A percentile compares a stretch with the other conserved stretches of the same genome.
These are phyloP conservation scores for Pardalotus punctatus DNA, from an alignment of 2,113 vertebrate genomes.

Conservation along the genomic window DNA sequence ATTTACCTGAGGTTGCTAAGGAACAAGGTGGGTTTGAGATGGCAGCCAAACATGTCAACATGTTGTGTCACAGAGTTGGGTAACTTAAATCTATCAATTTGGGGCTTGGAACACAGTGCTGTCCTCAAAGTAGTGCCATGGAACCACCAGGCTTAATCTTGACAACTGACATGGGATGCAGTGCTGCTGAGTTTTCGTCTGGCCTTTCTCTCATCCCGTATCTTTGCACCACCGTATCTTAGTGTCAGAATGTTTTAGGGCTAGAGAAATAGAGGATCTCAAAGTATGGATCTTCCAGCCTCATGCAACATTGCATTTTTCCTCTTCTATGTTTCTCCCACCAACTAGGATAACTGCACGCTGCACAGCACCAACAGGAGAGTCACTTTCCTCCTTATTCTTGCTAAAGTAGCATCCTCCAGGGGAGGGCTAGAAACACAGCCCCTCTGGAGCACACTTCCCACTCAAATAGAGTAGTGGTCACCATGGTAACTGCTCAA, in stretches of 20 bases:
- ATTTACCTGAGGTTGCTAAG: slow-evolving; percentile 87
- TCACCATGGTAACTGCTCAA: slow-evolving; percentile 52
- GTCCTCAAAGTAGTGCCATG: neutral
- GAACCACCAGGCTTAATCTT: neutral
- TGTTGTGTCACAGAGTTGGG: neutral
- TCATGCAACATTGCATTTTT: slow-evolving; percentile 40
- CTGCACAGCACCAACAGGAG: slow-evolving; percentile 49
- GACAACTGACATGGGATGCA: neutral
- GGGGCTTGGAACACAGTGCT: slow-evolving; percentile 5
- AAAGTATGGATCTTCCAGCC: slow-evolving; percentile 9
- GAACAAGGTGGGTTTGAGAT: slow-evolving; percentile 80
- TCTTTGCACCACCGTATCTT: slow-evolving; percentile 1
- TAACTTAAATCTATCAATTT: neutral
- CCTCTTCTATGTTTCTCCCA: slow-evolving; percentile 46
- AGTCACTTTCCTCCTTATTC: slow-evolving; percentile 41
- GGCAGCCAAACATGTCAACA: neutral
- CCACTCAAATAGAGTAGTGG: slow-evolving; percentile 49
- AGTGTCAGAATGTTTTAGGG: slow-evolving; percentile 3
- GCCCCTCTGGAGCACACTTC: slow-evolving; percentile 50
- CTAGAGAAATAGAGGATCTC: slow-evolving; percentile 37
- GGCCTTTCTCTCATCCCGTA: neutral
- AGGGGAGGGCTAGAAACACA: slow-evolving; percentile 44
- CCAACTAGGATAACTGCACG: slow-evolving; percentile 33
- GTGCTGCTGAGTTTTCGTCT: slow-evolving; percentile 24
- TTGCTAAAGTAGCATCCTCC: slow-evolving; percentile 43